Base-by-base conservation (phyloP, 2,113 vertebrate species). In the Mystacornis crossleyi region DNA sequence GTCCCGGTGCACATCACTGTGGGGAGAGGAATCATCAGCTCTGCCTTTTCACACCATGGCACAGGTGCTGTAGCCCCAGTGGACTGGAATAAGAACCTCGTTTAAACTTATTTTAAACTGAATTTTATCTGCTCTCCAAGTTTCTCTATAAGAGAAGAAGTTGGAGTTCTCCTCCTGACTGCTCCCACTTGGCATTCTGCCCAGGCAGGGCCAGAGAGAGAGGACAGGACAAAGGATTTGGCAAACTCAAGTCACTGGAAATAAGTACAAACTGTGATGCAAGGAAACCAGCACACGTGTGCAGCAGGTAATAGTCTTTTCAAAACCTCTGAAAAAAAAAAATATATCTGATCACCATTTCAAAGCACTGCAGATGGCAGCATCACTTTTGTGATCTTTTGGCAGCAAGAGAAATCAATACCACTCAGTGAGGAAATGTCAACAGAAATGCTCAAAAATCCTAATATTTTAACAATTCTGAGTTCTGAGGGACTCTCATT, bases 391-490 rank as follows among this genome's bases (percentile, higher is more conserved):
- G 42, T 48, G 25, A 82, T 83, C 64, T 67, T 81, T 13, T 29
- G 16, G 60, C 40, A 96, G 71, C 51, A 70, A 74, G 48, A 71
- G 34, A 96, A 96, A 83, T 81, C 65, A 78, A 53, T 69, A 78
- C 9, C 16, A 40, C 13, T 25, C 53, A 34, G 25, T 2, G 7
- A 2, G 3, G 57, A 92, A 92, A 90, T 18, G 50, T 33, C 88
- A 60, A 42, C 47, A 86, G 9, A 82, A 88, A 77, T 8, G 14
- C 36, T 86, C 60, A 55, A 74, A 95, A 86, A 65, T 64, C 16
- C 2, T 53, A 58, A 4, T 20, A 82, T 58, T 90, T 73, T 93
- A 88, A 64, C 21, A 65, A 71, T 58, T 71, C 38, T 8, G 28
- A 45, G 6, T 36, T 82, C 51, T 51, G 64, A 73, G 18, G 10